phyloP scores from a whole-genome alignment of 2,797 vertebrate species.

The Paguma larvata region DNA sequence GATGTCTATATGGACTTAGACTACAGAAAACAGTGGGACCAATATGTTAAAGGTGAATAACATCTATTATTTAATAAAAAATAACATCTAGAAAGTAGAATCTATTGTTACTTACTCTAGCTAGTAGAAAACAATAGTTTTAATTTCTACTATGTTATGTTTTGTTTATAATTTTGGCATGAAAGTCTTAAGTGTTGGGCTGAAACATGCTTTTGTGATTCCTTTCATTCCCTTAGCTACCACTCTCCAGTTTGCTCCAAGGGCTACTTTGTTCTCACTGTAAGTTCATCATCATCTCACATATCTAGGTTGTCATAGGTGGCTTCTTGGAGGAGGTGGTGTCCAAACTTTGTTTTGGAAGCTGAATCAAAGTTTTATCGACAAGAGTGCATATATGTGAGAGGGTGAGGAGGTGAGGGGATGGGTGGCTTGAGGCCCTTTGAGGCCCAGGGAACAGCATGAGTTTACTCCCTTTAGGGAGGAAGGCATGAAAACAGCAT shows the following conservation, averaged over 20 bases:
- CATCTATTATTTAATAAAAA: neutral
- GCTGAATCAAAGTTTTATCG: neutral
- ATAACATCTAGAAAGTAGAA: neutral
- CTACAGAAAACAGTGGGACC: constrained; percentile 95
- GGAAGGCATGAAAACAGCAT: neutral
- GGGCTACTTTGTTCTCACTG: neutral
- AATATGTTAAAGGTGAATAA: constrained; percentile 93
- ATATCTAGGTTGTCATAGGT: neutral
- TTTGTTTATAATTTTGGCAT: constrained; percentile 24
- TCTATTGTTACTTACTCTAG: neutral
- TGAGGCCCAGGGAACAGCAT: neutral
- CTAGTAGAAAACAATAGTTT: neutral
- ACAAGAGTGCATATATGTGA: neutral
- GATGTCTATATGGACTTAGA: constrained; percentile 96
- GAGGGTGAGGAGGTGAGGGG: neutral
- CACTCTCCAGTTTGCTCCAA: neutral
- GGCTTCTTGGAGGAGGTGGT: neutral
- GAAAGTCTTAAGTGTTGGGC: neutral
- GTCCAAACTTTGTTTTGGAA: neutral
- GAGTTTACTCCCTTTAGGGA: too few relatives aligned
- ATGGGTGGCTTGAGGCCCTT: neutral
- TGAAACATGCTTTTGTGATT: neutral
- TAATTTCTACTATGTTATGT: neutral
- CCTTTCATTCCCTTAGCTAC: neutral
- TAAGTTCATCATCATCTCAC: neutral